A percentile compares a stretch with the other conserved stretches of the same genome.
Conservation (phyloP, 64 coral and sea anemone species). For the Montipora capricornis region DNA sequence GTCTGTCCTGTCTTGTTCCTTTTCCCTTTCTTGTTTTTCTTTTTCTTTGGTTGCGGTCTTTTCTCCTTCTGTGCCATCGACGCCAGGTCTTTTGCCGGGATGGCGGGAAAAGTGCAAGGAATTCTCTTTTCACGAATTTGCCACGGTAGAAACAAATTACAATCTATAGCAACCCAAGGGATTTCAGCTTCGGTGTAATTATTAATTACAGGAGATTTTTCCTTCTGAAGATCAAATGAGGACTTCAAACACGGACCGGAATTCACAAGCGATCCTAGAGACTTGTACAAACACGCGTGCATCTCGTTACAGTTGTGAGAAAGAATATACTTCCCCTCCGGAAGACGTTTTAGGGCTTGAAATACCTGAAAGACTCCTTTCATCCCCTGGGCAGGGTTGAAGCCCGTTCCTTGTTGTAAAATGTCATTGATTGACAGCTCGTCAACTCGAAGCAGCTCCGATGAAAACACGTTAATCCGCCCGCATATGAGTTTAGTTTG, state of each 20-base stretch:
- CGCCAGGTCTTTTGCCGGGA: conserved; percentile 43
- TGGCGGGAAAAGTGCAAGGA: conserved; percentile 84
- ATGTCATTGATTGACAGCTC: conserved; percentile 71
- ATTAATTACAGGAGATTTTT: background rate
- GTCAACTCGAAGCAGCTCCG: conserved; percentile 65
- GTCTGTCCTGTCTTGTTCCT: conserved; percentile 61
- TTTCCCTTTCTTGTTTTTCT: conserved; percentile 72
- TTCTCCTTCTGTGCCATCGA: background rate
- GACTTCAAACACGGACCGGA: background rate
- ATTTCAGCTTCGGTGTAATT: conserved; percentile 62
- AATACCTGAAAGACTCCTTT: conserved; percentile 84
- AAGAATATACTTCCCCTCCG: conserved; percentile 39
- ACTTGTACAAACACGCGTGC: conserved; percentile 85
- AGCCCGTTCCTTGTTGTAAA: conserved; percentile 60
- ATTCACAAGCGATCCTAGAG: background rate
- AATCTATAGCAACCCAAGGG: conserved; percentile 69
- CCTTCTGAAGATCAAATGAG: conserved; percentile 22
- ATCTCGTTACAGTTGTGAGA: conserved; percentile 72
- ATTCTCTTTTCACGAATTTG: conserved; percentile 75
- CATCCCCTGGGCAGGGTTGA: conserved; percentile 79
- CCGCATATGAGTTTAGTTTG: conserved; percentile 79
- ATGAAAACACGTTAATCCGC: conserved; percentile 64
- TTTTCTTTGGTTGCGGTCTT: background rate
- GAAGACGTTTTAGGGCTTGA: conserved; percentile 47
- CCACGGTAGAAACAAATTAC: conserved; percentile 71